Evolutionary conservation across 1,140 invertebrate species (phyloP).

Genomic region (Leptopilina boulardi): DNA sequence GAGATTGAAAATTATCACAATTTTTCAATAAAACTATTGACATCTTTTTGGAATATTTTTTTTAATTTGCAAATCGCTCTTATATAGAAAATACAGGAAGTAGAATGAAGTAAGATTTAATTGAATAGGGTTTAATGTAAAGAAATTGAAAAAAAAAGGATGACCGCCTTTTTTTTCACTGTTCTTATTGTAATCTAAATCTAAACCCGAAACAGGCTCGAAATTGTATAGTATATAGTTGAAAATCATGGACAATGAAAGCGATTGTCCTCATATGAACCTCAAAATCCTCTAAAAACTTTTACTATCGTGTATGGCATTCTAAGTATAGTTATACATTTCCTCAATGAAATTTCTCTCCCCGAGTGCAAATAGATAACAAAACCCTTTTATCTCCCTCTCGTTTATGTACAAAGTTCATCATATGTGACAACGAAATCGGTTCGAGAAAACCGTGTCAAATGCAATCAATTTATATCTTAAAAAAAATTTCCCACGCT

Average conservation of each 20-base stretch:
- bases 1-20: neutral
- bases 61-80: neutral
- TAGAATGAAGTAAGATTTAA: conserved; percentile 7
- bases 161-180: neutral
- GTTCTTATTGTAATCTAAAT: neutral
- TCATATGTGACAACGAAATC: conserved; percentile 41
- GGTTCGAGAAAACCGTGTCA: conserved; percentile 23
- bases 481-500: conserved; percentile 9
- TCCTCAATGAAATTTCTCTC: conserved; percentile 42
- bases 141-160: neutral
- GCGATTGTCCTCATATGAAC: conserved; percentile 8
- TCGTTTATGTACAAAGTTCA: conserved; percentile 52
- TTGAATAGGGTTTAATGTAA: conserved; percentile 10
- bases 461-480: neutral
- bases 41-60: no score
- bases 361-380: conserved; percentile 43
- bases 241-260: neutral
- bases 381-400: conserved; percentile 45
- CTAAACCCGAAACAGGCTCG: conserved; percentile 6
- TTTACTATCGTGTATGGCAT: conserved; percentile 23
- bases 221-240: conserved; percentile 12
- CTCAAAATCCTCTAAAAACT: neutral
- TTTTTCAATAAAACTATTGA: no score
- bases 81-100: neutral
- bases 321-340: conserved; percentile 14